Conservation (phyloP, 2,113 vertebrate genomes). For the Rhinoderma darwinii region DNA sequence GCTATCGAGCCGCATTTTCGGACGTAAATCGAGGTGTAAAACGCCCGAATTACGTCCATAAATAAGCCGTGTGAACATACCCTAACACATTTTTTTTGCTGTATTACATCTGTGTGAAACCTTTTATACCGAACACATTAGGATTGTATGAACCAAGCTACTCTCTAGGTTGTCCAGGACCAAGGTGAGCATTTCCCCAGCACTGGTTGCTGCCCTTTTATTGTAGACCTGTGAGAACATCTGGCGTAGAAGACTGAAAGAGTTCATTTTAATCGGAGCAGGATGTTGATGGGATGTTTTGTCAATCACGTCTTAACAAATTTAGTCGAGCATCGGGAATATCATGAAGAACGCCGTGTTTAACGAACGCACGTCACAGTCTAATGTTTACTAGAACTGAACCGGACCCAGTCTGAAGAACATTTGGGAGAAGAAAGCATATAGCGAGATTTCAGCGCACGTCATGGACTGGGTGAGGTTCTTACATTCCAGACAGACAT, state of each 20-base stretch:
- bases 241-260: background rate
- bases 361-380: background rate
- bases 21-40: no score
- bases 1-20: no score
- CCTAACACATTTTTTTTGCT: no score
- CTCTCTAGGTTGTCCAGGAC: background rate
- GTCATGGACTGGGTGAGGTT: constrained; percentile 23
- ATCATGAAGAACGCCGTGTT: background rate
- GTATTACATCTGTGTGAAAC: no score
- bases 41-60: no score
- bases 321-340: background rate
- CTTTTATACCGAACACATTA: background rate
- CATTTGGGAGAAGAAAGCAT: background rate
- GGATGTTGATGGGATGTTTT: background rate
- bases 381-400: background rate
- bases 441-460: background rate
- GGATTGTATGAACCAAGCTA: background rate
- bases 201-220: background rate
- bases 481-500: constrained; percentile 36
- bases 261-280: background rate
- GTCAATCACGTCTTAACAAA: background rate
- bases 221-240: background rate
- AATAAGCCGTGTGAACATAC: no score
- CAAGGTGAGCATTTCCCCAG: background rate
- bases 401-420: background rate